These are phyloP conservation scores for Pemphigus obesinymphae DNA, from an alignment of 1,140 invertebrate species.

Conservation along the genomic window DNA sequence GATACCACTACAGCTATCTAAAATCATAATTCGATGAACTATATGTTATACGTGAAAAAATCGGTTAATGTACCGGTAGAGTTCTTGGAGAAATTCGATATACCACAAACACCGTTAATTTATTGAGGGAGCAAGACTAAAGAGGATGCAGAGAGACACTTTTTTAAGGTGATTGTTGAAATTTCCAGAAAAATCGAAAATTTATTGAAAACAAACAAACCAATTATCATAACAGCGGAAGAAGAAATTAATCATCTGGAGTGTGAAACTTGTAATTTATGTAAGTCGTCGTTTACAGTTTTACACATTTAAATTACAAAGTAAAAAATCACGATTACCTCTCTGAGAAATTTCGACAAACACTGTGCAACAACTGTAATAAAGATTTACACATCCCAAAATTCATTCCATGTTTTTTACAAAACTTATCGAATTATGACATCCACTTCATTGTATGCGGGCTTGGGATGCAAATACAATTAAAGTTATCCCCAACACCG, in stretches of 20 bases:
- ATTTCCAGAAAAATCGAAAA: not conserved
- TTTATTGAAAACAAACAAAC: not conserved
- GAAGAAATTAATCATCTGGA: too few species aligned
- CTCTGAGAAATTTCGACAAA: not conserved
- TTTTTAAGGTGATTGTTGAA: not conserved
- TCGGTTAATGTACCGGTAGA: too few species aligned
- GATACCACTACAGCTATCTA: too few species aligned
- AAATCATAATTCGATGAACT: too few species aligned
- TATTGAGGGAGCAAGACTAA: too few species aligned
- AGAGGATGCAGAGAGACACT: not conserved
- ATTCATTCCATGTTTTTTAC: not conserved
- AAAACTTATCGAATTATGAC: not conserved
- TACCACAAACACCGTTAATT: too few species aligned
- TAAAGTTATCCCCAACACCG: not conserved
- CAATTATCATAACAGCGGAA: not conserved
- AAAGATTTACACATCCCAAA: not conserved
- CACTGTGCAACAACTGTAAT: not conserved
- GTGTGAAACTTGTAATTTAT: not conserved
- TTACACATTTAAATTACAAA: not conserved
- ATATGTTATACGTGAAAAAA: too few species aligned
- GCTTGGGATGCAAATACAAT: not conserved
- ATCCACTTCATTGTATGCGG: not conserved
- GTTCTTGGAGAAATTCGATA: too few species aligned
- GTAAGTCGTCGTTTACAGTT: not conserved
- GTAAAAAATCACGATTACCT: not conserved